Base-by-base conservation (phyloP, 2,113 vertebrate species). In the Triplophysa rosa region DNA sequence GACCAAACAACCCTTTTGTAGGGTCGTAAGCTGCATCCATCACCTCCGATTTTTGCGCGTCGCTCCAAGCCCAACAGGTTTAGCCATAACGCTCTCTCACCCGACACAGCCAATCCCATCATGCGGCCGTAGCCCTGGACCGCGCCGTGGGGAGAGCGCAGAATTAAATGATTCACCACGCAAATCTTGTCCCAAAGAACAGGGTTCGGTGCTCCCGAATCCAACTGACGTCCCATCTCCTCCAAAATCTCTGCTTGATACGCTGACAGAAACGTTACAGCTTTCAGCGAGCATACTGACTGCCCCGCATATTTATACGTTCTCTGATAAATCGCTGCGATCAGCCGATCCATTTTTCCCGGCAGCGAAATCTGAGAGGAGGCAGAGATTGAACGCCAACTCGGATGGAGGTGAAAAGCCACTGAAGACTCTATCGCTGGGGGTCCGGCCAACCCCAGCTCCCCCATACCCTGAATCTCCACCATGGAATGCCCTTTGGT, bases 1-100 rank as follows among this genome's bases (percentile, higher is more conserved):
- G 80, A 2, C 24, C 40, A n/a, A 82, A 77, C 7, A 82, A 33
- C 16, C 47, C 67, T 17, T 77, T 77, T 16, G 71, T 66, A 13
- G 72, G 72, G 40, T 76, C n/a, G 17, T 29, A 81, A 0, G 64
- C n/a, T 1, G 42, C 73, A 16, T 71, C 45, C 29, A 70, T 82
- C 13, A 69, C 19, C 14, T 82, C 71, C 0, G 24, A 37, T 5
- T 68, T 75, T 33, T 68, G 72, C 1, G 72, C 49, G 13, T 62
- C 4, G 1, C 52, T n/a, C 11, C 5, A 78, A 16, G 52, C 37
- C 66, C 4, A 54, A 78, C 19, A 56, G 37, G 47, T 78, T 59
- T 2, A 68, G 16, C 54, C 21, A 49, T 16, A 68, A 24, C 2
- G 7, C 42, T 45, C 42, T 47, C 42, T 49, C 42, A 45, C 21